phyloP scores from a whole-genome alignment of 2,113 vertebrate genomes.

The Caracal caracal region DNA sequence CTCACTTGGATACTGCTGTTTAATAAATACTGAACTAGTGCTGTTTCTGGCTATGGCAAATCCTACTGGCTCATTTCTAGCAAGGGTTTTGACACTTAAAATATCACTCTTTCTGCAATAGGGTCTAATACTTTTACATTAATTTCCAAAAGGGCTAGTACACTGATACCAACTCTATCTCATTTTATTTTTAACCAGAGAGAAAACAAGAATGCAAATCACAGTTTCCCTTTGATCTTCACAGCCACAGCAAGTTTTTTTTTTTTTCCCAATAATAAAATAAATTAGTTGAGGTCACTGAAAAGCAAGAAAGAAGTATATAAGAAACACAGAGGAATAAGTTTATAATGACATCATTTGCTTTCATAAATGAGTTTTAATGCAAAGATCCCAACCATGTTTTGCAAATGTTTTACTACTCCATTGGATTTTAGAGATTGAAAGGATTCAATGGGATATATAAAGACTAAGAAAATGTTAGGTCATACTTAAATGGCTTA shows the following conservation, averaged over 20 bases:
- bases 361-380: not conserved
- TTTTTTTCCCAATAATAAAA: slow-evolving; percentile 38
- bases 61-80: not conserved
- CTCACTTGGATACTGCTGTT: not conserved
- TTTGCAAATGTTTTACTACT: not conserved
- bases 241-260: not conserved
- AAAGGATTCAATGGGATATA: not conserved
- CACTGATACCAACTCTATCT: slow-evolving; percentile 46
- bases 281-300: not conserved
- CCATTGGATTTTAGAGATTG: not conserved
- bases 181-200: slow-evolving; percentile 26
- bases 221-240: slow-evolving; percentile 50
- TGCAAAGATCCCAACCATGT: not conserved
- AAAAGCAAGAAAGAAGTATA: not conserved
- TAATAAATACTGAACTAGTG: not conserved
- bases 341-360: not conserved
- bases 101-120: not conserved
- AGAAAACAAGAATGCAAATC: not conserved
- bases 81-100: slow-evolving; percentile 19
- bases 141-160: slow-evolving; percentile 1
- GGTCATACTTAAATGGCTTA: not conserved
- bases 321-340: not conserved
- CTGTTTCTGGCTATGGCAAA: not conserved
- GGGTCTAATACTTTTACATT: not conserved
- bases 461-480: not conserved